Base-by-base conservation (phyloP, 2,888 invertebrate genomes). In the Loripinus fragilis region DNA sequence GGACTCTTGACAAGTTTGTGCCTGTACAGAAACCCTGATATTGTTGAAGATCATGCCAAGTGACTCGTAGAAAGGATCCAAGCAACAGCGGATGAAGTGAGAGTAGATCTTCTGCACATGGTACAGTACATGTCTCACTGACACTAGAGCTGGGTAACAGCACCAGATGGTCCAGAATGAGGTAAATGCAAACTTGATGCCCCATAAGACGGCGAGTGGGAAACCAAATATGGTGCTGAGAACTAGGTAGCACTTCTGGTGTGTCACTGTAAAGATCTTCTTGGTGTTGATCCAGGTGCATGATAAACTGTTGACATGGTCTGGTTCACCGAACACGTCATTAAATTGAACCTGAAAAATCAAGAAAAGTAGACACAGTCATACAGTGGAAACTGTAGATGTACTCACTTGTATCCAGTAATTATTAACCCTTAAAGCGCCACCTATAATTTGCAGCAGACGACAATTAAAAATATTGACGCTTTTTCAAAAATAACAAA, bases 241-340 rank as follows among this genome's bases (percentile, higher is more conserved):
- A 17, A 55, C 3, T 1, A 12, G 5, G 55, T 71, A 71, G 38
- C 52, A 71, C 3, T 42, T 12, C 30, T 48, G 25, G 38, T 68
- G 33, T 10, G 68, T 68, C 1, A 2, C 30, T n/a, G 7, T 15
- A 33, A 68, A 68, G 1, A 68, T 2, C 28, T 41, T 68, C 48
- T 68, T 45, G 2, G 68, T 38, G 48, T 45, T 28, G 1, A 30
- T 30, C 71, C 71, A 71, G 2, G 35, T 55, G 28, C 71, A 71
- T 5, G n/a, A 23, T 7, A 55, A 2, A 38, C 55, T 71, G n/a
- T 23, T n/a, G 3, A 71, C 55, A 23, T 71, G 52, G 7, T 71
- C 38, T 17, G 71, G 71, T 28, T 71, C 71, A 5, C 71, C 71
- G 25, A 71, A 55, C 0, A 71, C 41, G 41, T 71, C 71, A 23